phyloP scores from a whole-genome alignment of 2,888 invertebrate genomes.

The Tricholauxania praeusta region DNA sequence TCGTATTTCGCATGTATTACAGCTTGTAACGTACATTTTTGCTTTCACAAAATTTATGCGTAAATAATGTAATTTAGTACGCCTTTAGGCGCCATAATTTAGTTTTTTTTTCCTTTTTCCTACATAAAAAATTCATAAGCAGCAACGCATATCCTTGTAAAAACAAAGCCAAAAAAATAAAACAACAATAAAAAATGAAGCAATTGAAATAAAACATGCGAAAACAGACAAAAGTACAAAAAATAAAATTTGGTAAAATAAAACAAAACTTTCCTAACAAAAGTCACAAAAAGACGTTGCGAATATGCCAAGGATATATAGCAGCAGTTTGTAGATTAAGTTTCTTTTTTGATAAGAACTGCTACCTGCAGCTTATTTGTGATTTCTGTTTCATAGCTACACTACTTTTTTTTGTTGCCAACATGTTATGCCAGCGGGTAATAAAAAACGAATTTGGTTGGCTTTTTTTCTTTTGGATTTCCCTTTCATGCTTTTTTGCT shows the following conservation, averaged over 20 bases:
- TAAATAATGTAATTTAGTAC: no score
- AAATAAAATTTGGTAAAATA: background rate
- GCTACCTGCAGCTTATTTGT: background rate
- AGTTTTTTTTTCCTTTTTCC: background rate
- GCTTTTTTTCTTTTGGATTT: background rate
- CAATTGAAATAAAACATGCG: constrained; percentile 4
- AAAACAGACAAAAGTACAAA: background rate
- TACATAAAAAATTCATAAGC: background rate
- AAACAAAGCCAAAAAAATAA: background rate
- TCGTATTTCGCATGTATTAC: no score
- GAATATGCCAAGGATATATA: background rate
- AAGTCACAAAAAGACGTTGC: background rate
- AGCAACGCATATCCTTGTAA: background rate
- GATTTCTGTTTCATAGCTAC: background rate
- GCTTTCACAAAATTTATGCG: no score
- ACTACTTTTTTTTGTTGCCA: background rate
- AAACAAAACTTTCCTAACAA: background rate
- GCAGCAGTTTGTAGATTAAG: no score
- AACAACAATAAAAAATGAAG: background rate
- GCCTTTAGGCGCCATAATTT: no score
- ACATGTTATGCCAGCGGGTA: background rate
- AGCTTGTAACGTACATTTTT: no score
- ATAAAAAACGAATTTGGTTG: background rate
- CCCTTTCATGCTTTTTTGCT: background rate
- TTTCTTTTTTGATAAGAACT: no score